A percentile compares a stretch with the other conserved stretches of the same genome.
Conservation (phyloP, 2,888 invertebrate genomes). For the Hirtodrosophila histrioides region DNA sequence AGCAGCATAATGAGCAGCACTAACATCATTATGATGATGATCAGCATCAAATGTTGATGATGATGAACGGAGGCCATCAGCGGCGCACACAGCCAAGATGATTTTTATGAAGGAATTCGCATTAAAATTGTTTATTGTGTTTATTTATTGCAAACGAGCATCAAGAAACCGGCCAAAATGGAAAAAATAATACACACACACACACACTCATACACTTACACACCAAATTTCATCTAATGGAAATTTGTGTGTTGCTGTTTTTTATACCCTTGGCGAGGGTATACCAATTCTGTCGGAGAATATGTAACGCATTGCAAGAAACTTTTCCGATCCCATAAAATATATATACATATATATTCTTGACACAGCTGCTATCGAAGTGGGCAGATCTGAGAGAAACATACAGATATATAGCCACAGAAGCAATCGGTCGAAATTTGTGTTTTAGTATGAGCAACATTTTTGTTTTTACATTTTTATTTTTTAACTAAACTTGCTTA, state of each 20-base stretch:
- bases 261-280: too few species aligned
- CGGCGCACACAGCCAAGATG: constrained; percentile 30
- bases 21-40: constrained; percentile 13
- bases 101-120: constrained; percentile 76
- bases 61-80: constrained; percentile 21
- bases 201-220: constrained; percentile 30
- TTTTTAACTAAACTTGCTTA: too few species aligned
- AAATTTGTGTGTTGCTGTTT: constrained; percentile 31
- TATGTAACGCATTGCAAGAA: too few species aligned
- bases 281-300: too few species aligned
- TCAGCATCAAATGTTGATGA: constrained; percentile 11
- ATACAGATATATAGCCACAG: too few species aligned
- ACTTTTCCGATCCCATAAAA: too few species aligned
- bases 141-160: constrained; percentile 77
- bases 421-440: too few species aligned
- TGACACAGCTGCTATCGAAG: too few species aligned
- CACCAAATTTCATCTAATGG: constrained; percentile 45
- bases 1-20: constrained; percentile 17
- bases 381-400: too few species aligned
- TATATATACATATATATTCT: too few species aligned
- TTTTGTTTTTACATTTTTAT: too few species aligned
- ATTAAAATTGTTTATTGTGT: constrained; percentile 80
- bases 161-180: constrained; percentile 64
- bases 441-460: too few species aligned
- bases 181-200: constrained; percentile 36